Evolutionary conservation across 2,888 invertebrate genomes (phyloP), one percentile per base, ranked within the genome.

Genomic region (Torymus tubicola): DNA sequence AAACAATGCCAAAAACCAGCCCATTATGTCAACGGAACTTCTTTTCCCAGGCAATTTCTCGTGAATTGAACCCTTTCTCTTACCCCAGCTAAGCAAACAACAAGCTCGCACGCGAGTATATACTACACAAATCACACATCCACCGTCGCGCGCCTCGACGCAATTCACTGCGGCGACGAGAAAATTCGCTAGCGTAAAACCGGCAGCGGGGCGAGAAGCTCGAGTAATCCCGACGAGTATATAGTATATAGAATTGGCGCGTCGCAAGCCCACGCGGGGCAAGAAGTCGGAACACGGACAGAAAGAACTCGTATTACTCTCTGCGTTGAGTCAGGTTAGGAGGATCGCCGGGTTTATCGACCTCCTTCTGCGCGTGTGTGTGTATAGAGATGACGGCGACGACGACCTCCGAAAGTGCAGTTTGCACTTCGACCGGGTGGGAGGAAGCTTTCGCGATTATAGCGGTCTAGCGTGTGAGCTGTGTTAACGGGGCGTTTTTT

Each of bases 291-390:
- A 58, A 3, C 65, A 60, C 53, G 14, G 8, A 50, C 61, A 52
- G 55, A 60, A 53, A 55, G 61, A 52, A 52, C 12, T 50, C 74
- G 67, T 76, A 50, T 61, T 76, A 67, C 80, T 63, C 5, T 42
- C 5, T 42, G 31, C n/a, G 70, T 80, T 71, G 71, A 67, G 65
- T 70, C 21, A 68, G 65, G 80, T 68, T 18, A 18, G 71, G 58
- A 80, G 53, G 53, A 53, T 13, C 18, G 60, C 55, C 72, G 72
- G 52, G 80, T 81, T 81, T 81, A 63, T 81, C 77, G 80, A 77
- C 79, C 77, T 53, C 10, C 1, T 0, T 3, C 31, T 52, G 21
- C 18, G 69, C 52, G 52, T 55, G 58, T n/a, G 16, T 8, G 52
- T 55, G 58, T n/a, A 13, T 8, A 42, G 42, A 42, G 16, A 0